These are phyloP conservation scores for Hydrozoanthus gracilis DNA, from an alignment of 92 coral and sea anemone species.

Conservation along the genomic window DNA sequence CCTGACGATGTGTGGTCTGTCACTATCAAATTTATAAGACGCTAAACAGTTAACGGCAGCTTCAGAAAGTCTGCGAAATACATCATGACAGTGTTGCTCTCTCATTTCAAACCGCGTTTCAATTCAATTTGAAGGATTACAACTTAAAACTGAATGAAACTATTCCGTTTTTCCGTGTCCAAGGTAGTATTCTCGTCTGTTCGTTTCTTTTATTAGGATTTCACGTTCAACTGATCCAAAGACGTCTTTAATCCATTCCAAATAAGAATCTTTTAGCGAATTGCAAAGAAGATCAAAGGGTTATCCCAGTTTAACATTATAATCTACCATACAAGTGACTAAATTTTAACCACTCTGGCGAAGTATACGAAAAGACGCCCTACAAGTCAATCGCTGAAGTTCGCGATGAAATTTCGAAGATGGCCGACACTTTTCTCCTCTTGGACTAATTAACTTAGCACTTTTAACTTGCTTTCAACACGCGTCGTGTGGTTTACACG, in stretches of 20 bases:
- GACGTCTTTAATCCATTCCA: conserved; percentile 46
- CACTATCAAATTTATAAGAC: background rate
- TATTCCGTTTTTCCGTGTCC: background rate
- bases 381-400: conserved; percentile 13
- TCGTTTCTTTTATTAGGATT: conserved; percentile 37
- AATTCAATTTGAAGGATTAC: background rate
- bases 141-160: background rate
- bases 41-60: background rate
- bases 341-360: background rate
- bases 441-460: background rate
- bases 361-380: conserved; percentile 10
- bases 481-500: background rate
- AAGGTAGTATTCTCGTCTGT: background rate
- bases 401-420: conserved; percentile 25
- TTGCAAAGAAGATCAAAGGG: conserved; percentile 43
- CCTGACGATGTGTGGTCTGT: background rate
- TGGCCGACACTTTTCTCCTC: conserved; percentile 26
- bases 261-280: conserved; percentile 31
- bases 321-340: conserved; percentile 1
- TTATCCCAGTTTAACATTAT: conserved; percentile 20
- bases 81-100: background rate
- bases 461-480: conserved; percentile 37
- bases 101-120: background rate
- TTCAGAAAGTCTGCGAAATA: background rate
- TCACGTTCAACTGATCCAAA: conserved; percentile 25